phyloP scores from a whole-genome alignment of 2,113 vertebrate genomes.

The Leucopternis melanops region DNA sequence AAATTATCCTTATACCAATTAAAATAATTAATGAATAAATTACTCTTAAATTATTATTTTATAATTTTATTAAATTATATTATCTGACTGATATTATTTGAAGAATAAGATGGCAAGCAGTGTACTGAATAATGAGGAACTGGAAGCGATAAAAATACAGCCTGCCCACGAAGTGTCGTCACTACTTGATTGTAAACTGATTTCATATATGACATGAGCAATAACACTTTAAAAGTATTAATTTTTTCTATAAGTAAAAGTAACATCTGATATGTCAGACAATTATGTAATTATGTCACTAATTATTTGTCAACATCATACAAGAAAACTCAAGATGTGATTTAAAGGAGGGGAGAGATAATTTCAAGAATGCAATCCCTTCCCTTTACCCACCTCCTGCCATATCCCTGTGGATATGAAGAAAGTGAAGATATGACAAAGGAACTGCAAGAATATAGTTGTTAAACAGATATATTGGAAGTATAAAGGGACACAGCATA shows the following conservation, averaged over 20 bases:
- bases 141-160: neutral
- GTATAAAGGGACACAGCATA: neutral
- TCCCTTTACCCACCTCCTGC: neutral
- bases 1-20: neutral
- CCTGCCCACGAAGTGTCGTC: rapidly evolving
- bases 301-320: neutral
- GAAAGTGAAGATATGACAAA: neutral
- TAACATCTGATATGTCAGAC: neutral
- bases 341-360: neutral
- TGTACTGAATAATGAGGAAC: neutral
- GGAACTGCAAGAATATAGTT: neutral
- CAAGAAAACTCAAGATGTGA: neutral
- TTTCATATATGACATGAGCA: neutral
- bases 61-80: neutral
- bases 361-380: neutral
- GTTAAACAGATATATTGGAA: neutral
- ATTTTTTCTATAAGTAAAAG: neutral
- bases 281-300: neutral
- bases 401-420: neutral
- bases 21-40: neutral
- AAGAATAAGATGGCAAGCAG: neutral
- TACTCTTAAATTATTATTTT: neutral
- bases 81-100: neutral
- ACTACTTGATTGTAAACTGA: neutral
- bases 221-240: neutral